Conservation (phyloP, 2,888 invertebrate genomes). For the Drosophila picticornis region DNA sequence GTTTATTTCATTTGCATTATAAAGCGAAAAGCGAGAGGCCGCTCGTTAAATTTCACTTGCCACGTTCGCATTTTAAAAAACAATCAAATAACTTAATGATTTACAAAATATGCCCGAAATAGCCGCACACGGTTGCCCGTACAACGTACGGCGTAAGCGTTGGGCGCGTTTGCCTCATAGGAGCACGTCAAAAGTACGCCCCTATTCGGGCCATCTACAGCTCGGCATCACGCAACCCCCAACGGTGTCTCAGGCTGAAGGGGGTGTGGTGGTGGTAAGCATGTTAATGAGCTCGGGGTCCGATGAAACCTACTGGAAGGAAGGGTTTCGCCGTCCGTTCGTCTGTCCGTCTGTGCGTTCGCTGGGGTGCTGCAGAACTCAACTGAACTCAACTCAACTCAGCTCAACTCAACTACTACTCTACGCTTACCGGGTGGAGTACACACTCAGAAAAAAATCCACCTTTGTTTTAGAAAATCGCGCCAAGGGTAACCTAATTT, state of each 20-base stretch:
- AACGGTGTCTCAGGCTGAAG: conserved; percentile 12
- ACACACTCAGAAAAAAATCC: not conserved
- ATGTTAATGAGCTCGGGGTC: conserved; percentile 48
- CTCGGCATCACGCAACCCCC: conserved; percentile 51
- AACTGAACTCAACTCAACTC: conserved; percentile 8
- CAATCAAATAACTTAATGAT: conserved; percentile 78
- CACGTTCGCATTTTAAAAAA: conserved; percentile 72
- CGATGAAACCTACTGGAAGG: not conserved
- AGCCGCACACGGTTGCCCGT: conserved; percentile 26
- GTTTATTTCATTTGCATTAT: conserved; percentile 81
- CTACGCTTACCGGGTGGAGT: not conserved
- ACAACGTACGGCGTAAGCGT: conserved; percentile 7
- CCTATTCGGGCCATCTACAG: conserved; percentile 13
- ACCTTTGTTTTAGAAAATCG: not conserved
- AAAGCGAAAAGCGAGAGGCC: conserved; percentile 41
- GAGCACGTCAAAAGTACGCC: conserved; percentile 34
- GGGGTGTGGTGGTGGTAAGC: conserved; percentile 17
- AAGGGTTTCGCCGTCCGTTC: conserved; percentile 8
- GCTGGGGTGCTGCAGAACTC: not conserved
- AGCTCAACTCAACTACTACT: conserved; percentile 2
- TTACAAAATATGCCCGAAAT: conserved; percentile 72
- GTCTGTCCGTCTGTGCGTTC: not conserved
- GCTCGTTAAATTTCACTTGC: conserved; percentile 74
- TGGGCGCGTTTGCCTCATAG: conserved; percentile 37
- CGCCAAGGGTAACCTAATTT: not conserved